Conservation (phyloP, 2,888 invertebrate genomes). For the Dioctria rufipes region DNA sequence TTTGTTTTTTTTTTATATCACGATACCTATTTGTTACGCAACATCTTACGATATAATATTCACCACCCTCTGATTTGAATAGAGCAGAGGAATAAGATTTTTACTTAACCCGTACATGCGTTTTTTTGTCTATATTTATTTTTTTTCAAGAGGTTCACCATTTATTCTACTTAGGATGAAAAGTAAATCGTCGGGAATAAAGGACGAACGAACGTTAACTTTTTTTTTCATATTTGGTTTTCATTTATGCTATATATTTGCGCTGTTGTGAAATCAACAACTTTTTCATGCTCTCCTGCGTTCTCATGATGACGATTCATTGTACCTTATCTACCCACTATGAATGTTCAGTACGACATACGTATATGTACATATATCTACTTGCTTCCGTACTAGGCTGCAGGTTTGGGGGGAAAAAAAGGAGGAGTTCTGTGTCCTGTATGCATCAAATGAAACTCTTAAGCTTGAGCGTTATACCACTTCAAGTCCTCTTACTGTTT, state of each 20-base stretch:
- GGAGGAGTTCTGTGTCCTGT: not conserved
- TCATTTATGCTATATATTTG: slow-evolving; percentile 24
- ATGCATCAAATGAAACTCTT: slow-evolving; percentile 20
- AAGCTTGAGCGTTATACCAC: slow-evolving; percentile 11
- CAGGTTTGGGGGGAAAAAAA: not conserved
- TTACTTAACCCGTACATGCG: no score
- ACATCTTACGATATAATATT: not conserved
- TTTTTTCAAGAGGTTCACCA: not conserved
- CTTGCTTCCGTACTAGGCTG: not conserved
- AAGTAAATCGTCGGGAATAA: slow-evolving; percentile 36
- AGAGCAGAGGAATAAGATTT: no score
- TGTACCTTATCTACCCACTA: no score
- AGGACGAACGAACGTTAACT: slow-evolving; percentile 3
- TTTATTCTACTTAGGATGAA: not conserved
- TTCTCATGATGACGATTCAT: not conserved
- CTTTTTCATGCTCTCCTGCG: slow-evolving; percentile 32
- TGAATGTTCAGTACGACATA: no score
- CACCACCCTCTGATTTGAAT: not conserved
- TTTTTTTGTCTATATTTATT: no score
- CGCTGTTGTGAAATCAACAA: slow-evolving; percentile 30
- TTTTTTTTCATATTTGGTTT: slow-evolving; percentile 40
- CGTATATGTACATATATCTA: no score
- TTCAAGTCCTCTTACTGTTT: slow-evolving; percentile 17
- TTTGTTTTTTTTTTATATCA: slow-evolving; percentile 14
- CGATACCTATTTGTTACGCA: not conserved